Conservation (phyloP, 2,797 vertebrate species). For the Phyllotis vaccarum region DNA sequence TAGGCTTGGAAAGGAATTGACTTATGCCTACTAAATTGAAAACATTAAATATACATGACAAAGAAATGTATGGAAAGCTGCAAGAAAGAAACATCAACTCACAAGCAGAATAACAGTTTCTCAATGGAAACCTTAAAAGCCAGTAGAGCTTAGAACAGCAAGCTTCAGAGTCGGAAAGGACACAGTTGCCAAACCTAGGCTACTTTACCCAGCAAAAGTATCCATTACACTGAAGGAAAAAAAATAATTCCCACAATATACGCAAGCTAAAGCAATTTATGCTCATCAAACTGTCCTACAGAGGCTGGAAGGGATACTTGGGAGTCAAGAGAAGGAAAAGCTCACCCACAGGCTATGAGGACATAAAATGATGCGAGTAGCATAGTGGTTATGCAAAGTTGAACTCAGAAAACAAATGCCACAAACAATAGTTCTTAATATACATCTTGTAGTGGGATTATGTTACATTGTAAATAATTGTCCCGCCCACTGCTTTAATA, state of each 20-base stretch:
- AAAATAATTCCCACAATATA: neutral
- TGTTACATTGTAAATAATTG: no score
- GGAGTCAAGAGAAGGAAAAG: neutral
- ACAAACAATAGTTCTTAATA: neutral
- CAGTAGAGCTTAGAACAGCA: neutral
- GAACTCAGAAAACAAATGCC: neutral
- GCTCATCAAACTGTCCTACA: neutral
- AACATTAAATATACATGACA: neutral
- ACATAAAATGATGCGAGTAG: neutral
- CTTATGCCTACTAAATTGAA: neutral
- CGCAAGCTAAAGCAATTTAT: neutral
- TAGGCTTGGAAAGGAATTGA: neutral
- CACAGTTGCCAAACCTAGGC: neutral
- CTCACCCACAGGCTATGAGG: neutral
- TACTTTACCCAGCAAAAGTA: neutral
- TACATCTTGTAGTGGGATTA: no score
- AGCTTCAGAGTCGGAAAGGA: neutral
- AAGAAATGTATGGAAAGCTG: neutral
- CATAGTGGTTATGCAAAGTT: neutral
- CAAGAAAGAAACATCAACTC: neutral
- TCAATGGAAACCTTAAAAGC: neutral
- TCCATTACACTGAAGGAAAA: neutral
- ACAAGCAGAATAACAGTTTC: neutral
- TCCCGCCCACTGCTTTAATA: no score
- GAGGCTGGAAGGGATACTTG: neutral